phyloP scores from a whole-genome alignment of 92 coral and sea anemone species.

The Umimayanthus chanpuru region DNA sequence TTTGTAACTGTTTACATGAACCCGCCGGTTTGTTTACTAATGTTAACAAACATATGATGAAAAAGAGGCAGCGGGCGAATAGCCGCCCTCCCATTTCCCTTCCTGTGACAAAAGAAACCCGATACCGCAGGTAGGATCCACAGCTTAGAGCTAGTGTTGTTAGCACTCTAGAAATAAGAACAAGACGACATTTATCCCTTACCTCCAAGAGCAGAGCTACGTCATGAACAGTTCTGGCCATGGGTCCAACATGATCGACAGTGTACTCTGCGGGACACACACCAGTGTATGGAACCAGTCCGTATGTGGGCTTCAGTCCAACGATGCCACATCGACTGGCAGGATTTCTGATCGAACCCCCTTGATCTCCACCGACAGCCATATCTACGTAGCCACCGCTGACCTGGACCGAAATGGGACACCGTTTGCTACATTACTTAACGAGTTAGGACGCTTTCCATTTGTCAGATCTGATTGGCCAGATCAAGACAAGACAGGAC shows the following conservation, averaged over 20 bases:
- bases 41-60: no score
- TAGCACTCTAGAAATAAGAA: no score
- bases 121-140: no score
- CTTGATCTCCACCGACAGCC: slow-evolving; percentile 73
- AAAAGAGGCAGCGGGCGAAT: no score
- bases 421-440: no score
- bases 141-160: no score
- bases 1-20: no score
- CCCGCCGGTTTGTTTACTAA: no score
- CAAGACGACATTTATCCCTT: background rate
- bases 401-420: slow-evolving; percentile 30
- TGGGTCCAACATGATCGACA: slow-evolving; percentile 62
- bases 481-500: no score
- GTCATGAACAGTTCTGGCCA: slow-evolving; percentile 65
- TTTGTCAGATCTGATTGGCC: no score
- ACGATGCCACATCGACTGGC: slow-evolving; percentile 65
- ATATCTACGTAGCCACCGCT: slow-evolving; percentile 59
- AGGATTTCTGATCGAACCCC: slow-evolving; percentile 63
- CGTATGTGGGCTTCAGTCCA: slow-evolving; percentile 67
- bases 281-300: slow-evolving; percentile 67
- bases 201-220: slow-evolving; percentile 63
- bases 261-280: slow-evolving; percentile 25
- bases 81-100: no score
- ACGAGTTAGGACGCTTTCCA: background rate
- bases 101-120: no score